Evolutionary conservation across 2,113 vertebrate species (phyloP).

Genomic region (Toxotes jaculatrix): DNA sequence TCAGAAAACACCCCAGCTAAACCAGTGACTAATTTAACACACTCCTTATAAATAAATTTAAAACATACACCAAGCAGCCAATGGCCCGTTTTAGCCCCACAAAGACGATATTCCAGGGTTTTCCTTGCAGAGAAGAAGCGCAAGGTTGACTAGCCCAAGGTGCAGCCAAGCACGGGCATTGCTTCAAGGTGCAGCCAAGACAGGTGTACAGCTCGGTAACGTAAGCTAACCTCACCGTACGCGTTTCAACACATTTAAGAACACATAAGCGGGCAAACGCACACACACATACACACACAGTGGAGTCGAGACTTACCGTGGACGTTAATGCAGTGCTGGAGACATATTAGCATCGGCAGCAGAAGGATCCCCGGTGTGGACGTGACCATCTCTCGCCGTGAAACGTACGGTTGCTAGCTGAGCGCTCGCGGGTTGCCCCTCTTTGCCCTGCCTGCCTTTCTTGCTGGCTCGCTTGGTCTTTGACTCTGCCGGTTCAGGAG

Average conservation of each 20-base stretch:
- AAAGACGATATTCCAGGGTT: not conserved
- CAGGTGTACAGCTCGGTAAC: conserved; percentile 62
- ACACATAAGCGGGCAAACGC: not conserved
- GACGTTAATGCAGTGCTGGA: conserved; percentile 68
- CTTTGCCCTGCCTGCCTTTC: conserved; percentile 3
- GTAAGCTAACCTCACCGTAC: conserved; percentile 38
- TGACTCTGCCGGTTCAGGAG: conserved; percentile 50
- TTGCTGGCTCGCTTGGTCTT: conserved; percentile 34
- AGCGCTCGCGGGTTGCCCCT: conserved; percentile 63
- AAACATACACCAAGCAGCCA: not conserved
- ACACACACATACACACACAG: not conserved
- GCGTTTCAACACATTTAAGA: not conserved
- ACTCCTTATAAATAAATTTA: not conserved
- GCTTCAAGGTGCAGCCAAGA: conserved; percentile 51
- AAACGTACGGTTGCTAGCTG: conserved; percentile 54
- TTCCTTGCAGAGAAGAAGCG: not conserved
- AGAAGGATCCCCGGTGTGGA: conserved; percentile 75
- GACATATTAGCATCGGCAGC: conserved; percentile 74
- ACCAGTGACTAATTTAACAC: not conserved
- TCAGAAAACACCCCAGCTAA: not conserved
- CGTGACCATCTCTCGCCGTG: conserved; percentile 80
- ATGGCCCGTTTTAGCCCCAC: fast-evolving
- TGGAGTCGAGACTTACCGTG: conserved; percentile 73
- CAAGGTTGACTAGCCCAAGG: conserved; percentile 19
- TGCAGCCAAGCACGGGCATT: conserved; percentile 31